Evolutionary conservation across 1,140 invertebrate genomes (phyloP).

Genomic region (Heliothis virescens): DNA sequence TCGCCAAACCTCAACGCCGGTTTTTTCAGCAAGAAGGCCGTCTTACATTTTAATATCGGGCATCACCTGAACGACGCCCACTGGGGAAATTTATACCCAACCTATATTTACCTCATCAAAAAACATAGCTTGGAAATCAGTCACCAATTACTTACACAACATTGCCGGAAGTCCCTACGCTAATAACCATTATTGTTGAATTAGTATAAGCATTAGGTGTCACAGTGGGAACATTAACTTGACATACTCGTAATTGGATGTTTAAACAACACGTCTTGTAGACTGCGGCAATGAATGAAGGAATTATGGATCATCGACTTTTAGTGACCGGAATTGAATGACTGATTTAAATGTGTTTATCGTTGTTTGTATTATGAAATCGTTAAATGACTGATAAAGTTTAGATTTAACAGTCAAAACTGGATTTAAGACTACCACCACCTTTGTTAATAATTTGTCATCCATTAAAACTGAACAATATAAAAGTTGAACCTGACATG

Average conservation of each 20-base stretch:
- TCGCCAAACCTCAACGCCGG: no score
- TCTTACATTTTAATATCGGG: background rate
- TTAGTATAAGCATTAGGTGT: slow-evolving; percentile 55
- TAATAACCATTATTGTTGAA: slow-evolving; percentile 53
- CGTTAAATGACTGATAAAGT: no score
- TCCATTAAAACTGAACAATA: no score
- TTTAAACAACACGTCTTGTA: slow-evolving; percentile 25
- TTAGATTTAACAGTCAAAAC: no score
- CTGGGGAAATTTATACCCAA: background rate
- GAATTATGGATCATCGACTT: slow-evolving; percentile 12
- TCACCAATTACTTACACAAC: slow-evolving; percentile 38
- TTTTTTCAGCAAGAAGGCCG: background rate
- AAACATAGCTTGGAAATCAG: slow-evolving; percentile 43
- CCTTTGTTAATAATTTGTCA: no score
- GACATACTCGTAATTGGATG: slow-evolving; percentile 50
- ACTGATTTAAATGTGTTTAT: background rate
- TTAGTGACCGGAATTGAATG: background rate
- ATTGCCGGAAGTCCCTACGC: slow-evolving; percentile 18
- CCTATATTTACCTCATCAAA: slow-evolving; percentile 27
- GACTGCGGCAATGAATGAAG: slow-evolving; percentile 1
- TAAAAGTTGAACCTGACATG: background rate
- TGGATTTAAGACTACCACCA: no score
- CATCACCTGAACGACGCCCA: slow-evolving; percentile 12
- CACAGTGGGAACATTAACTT: slow-evolving; percentile 57
- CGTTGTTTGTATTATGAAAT: no score